Evolutionary conservation across 2,888 invertebrate species (phyloP), one percentile per base, ranked within the genome.

Genomic region (Cerceris ruficornis): DNA sequence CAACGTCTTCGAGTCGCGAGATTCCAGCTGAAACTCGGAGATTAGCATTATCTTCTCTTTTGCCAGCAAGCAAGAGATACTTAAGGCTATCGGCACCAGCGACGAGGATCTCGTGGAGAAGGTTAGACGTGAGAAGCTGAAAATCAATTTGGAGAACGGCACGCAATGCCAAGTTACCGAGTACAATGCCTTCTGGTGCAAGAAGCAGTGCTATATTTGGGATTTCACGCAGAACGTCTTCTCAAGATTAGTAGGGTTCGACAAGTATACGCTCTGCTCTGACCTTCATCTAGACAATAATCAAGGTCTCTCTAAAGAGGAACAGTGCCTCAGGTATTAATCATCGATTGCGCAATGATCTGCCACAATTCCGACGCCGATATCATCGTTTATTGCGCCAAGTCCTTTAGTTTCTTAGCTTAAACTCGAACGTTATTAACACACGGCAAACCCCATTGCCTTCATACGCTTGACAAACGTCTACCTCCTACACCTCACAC

Each of bases 321-420:
- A 95, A 81, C 94, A 96, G 80, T 93, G 94, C 70, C 93, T 95
- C 80, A 95, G 96, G 96, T 96, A 88, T 42, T 6, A 50, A 54
- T 60, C 14, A 14, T 2, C 41, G 13, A 41, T 28, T 28, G 28
- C 28, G 28, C 4, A 28, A 28, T 28, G 28, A 28, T 28, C 4
- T 1, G 2, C 28, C 4, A 28, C 28, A 4, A 28, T 28, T 28
- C 28, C 4, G 28, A 4, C 28, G 4, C 2, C 28, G 28, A 28
- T 28, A 4, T 28, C 28, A 28, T 28, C 28, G 28, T 28, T 28
- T 28, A 28, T 28, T 28, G 1, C 4, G 28, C 28, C 28, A 28
- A 28, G 2, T 28, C 4, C 28, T 4, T 28, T 28, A 4, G 28
- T 4, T 28, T 28, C 28, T 28, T 28, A 28, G 28, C 28, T 28